Evolutionary conservation across 2,888 invertebrate genomes (phyloP).

Genomic region (Apodemia duryi): DNA sequence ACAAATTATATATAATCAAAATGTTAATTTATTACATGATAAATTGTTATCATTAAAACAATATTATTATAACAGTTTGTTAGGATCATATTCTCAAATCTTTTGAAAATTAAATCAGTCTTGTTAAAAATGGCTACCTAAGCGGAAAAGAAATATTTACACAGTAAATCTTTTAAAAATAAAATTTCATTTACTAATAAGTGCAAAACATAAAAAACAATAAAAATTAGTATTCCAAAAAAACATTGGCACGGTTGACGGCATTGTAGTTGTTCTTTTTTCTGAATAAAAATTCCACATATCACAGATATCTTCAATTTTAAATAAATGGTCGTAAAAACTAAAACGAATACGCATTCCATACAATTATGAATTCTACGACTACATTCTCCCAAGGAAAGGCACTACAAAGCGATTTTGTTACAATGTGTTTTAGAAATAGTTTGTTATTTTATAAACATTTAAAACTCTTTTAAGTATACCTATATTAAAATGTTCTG

Average conservation of each 20-base stretch:
- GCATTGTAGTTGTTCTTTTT: slow-evolving; percentile 33
- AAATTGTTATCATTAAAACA: slow-evolving; percentile 69
- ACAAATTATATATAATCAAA: slow-evolving; percentile 23
- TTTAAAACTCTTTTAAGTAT: not conserved
- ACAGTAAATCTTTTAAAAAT: slow-evolving; percentile 50
- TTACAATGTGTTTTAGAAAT: not conserved
- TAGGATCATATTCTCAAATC: slow-evolving; percentile 68
- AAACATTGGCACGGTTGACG: slow-evolving; percentile 54
- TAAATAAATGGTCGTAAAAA: slow-evolving; percentile 16
- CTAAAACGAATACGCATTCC: slow-evolving; percentile 16
- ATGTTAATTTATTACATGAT: slow-evolving; percentile 77
- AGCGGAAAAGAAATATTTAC: slow-evolving; percentile 58
- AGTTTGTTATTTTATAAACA: not conserved
- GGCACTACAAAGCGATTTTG: slow-evolving; percentile 6
- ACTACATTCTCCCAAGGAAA: slow-evolving; percentile 7
- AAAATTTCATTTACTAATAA: slow-evolving; percentile 49
- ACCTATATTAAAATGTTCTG: not conserved
- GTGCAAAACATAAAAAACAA: slow-evolving; percentile 52
- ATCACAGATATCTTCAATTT: slow-evolving; percentile 24
- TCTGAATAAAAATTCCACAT: slow-evolving; percentile 19
- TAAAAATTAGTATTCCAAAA: slow-evolving; percentile 52
- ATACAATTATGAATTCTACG: not conserved
- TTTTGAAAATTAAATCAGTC: slow-evolving; percentile 77
- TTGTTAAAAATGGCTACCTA: slow-evolving; percentile 79
- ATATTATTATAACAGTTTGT: slow-evolving; percentile 69